phyloP scores from a whole-genome alignment of 2,888 invertebrate species.

The Temnothorax rugatulus region DNA sequence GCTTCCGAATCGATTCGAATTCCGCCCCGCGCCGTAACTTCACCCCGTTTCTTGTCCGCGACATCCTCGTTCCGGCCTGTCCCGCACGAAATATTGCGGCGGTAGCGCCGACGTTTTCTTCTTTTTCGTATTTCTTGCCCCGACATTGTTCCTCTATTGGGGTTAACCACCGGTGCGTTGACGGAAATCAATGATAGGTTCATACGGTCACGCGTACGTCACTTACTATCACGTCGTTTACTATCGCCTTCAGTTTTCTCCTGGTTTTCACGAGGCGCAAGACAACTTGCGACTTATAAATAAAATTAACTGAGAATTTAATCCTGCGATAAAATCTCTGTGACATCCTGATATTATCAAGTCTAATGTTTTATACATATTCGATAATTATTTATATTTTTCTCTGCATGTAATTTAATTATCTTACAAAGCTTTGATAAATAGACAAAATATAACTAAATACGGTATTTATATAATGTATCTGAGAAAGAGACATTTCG shows the following conservation, averaged over 20 bases:
- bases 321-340: neutral
- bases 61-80: constrained; percentile 42
- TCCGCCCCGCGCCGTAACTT: constrained; percentile 53
- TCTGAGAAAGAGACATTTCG: neutral
- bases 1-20: constrained; percentile 80
- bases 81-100: constrained; percentile 48
- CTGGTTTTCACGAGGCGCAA: neutral
- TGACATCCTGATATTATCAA: neutral
- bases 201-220: constrained; percentile 70
- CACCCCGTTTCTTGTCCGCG: constrained; percentile 54
- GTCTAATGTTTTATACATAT: neutral
- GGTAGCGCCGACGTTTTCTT: constrained; percentile 35
- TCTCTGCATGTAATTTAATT: neutral
- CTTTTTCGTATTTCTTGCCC: constrained; percentile 60
- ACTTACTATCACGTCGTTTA: constrained; percentile 58
- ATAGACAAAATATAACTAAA: neutral
- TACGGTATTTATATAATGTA: neutral
- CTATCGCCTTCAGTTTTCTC: constrained; percentile 9
- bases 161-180: constrained; percentile 67
- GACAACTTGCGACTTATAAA: neutral
- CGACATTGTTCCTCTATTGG: constrained; percentile 62
- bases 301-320: neutral
- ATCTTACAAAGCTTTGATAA: neutral
- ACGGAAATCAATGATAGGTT: constrained; percentile 76
- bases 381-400: neutral